Evolutionary conservation across 2,113 vertebrate genomes (phyloP).

Genomic region (Tragelaphus strepsiceros): DNA sequence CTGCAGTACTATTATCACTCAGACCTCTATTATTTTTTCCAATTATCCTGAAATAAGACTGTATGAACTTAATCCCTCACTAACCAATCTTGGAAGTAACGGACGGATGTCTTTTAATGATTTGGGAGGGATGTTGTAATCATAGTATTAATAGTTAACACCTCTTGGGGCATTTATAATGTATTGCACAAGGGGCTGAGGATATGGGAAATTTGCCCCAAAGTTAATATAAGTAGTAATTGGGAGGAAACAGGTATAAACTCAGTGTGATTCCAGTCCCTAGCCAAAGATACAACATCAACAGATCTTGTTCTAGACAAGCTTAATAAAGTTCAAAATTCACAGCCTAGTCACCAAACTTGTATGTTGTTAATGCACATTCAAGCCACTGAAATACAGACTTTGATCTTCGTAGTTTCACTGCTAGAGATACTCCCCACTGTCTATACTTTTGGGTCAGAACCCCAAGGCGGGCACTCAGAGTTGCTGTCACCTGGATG

Average conservation of each 20-base stretch:
- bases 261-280: neutral
- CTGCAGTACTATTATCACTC: neutral
- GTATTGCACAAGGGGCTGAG: neutral
- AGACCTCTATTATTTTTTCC: neutral
- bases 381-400: neutral
- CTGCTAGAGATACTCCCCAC: neutral
- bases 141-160: neutral
- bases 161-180: neutral
- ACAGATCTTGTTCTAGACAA: neutral
- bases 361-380: too few species aligned
- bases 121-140: neutral
- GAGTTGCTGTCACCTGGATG: neutral
- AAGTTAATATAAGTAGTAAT: neutral
- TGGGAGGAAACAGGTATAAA: neutral
- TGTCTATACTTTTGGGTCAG: neutral
- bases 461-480: neutral
- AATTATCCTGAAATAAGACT: too few species aligned
- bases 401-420: neutral
- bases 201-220: neutral
- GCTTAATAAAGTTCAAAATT: neutral
- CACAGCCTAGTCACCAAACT: neutral
- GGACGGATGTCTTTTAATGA: neutral
- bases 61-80: neutral
- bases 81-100: neutral
- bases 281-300: neutral